A percentile compares a stretch with the other conserved stretches of the same genome.
Evolutionary conservation across 2,797 vertebrate genomes (phyloP).

Genomic region (Eulemur rubriventer): DNA sequence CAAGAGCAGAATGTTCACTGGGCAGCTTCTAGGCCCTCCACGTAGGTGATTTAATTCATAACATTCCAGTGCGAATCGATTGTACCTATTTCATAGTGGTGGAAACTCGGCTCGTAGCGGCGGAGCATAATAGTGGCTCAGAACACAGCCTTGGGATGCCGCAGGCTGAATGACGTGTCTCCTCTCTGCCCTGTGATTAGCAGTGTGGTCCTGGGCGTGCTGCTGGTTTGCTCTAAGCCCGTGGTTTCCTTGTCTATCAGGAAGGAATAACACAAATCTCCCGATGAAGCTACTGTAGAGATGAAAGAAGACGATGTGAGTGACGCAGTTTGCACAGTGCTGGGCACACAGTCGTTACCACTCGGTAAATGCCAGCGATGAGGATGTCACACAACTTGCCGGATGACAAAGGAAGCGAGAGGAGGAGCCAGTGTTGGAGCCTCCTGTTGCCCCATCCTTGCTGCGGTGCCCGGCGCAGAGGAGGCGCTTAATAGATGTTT

Average conservation of each 20-base stretch:
- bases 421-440: not conserved
- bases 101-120: not conserved
- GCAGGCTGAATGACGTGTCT: not conserved
- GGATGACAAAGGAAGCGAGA: not conserved
- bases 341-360: not conserved
- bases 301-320: not conserved
- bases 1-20: fast-evolving
- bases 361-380: fast-evolving
- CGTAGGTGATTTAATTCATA: not conserved
- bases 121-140: fast-evolving
- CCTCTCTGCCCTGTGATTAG: not conserved
- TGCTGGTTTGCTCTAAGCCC: not conserved
- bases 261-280: not conserved
- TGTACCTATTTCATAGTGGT: not conserved
- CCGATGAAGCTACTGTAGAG: not conserved
- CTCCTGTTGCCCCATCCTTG: not conserved
- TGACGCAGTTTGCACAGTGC: not conserved
- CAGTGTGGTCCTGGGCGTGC: not conserved
- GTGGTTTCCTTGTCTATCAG: not conserved
- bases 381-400: not conserved
- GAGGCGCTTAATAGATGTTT: not conserved
- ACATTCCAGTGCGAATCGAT: not conserved
- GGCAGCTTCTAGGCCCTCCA: not conserved
- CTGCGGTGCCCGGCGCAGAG: not conserved
- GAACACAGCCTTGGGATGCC: fast-evolving